Percentiles rank a stretch among this genome's conserved stretches.
These are phyloP conservation scores for Axinella damicornis DNA, from an alignment of 37 sponge, comb jelly and placozoan species.

Conservation along the genomic window DNA sequence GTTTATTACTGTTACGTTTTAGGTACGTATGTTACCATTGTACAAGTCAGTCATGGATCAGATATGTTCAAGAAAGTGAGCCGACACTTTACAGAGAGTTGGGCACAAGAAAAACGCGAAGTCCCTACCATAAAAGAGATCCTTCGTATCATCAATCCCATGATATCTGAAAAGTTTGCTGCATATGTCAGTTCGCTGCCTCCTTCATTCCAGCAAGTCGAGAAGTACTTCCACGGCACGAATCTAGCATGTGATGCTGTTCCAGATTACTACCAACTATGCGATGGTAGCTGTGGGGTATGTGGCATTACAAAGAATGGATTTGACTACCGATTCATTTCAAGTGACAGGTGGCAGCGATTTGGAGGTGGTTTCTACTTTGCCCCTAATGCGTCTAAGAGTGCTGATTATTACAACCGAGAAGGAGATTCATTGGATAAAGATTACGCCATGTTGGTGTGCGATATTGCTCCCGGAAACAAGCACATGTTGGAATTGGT, in stretches of 20 bases:
- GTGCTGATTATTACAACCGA: background rate
- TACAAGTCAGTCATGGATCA: no score
- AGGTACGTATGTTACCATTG: no score
- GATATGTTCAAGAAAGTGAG: background rate
- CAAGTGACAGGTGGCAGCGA: background rate
- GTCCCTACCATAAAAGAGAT: background rate
- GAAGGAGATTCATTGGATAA: background rate
- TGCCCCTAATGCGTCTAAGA: background rate
- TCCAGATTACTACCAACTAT: background rate
- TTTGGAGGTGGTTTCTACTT: constrained; percentile 4
- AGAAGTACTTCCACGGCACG: constrained; percentile 4
- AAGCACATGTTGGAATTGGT: background rate
- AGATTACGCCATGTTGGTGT: background rate
- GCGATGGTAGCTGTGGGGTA: background rate
- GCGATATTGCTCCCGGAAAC: constrained; percentile 1
- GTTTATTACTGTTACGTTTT: no score
- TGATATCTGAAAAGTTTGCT: background rate
- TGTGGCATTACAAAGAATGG: constrained; percentile 7
- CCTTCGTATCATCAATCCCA: background rate
- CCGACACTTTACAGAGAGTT: background rate
- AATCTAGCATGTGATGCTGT: background rate
- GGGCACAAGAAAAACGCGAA: background rate
- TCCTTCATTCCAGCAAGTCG: background rate
- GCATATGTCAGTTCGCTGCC: background rate
- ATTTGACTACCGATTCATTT: background rate